Percentiles rank a stretch among this genome's conserved stretches.
Evolutionary conservation across 2,888 invertebrate genomes (phyloP).

Genomic region (Amphipoea lucens): DNA sequence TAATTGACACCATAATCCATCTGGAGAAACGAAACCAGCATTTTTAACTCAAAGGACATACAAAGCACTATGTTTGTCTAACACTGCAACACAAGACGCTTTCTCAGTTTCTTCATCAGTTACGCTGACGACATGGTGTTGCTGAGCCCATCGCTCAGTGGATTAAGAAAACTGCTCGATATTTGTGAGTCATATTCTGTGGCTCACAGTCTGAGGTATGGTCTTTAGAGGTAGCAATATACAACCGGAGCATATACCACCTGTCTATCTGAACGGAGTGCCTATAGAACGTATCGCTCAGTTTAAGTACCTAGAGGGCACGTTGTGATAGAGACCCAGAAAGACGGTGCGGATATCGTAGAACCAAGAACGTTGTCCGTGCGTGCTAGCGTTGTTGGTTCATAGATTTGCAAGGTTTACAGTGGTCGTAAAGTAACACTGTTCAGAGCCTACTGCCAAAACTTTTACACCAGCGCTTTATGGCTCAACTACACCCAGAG

Average conservation of each 20-base stretch:
- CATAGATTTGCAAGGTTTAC: no score
- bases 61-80: not conserved
- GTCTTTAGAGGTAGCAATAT: not conserved
- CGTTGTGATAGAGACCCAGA: not conserved
- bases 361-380: not conserved
- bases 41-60: not conserved
- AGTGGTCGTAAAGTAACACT: no score
- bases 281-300: not conserved
- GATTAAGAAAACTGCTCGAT: not conserved
- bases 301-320: not conserved
- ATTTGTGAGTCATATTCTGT: not conserved
- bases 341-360: not conserved
- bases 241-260: not conserved
- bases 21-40: not conserved
- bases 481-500: not conserved
- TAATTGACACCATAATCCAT: no score
- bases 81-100: not conserved
- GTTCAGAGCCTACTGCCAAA: not conserved
- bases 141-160: not conserved
- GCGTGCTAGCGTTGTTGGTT: not conserved
- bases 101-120: not conserved
- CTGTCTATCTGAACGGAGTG: not conserved
- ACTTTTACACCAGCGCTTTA: not conserved
- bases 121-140: not conserved
- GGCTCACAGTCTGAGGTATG: not conserved